Conservation (phyloP, 2,888 invertebrate species). For the Drosophila multiciliata region DNA sequence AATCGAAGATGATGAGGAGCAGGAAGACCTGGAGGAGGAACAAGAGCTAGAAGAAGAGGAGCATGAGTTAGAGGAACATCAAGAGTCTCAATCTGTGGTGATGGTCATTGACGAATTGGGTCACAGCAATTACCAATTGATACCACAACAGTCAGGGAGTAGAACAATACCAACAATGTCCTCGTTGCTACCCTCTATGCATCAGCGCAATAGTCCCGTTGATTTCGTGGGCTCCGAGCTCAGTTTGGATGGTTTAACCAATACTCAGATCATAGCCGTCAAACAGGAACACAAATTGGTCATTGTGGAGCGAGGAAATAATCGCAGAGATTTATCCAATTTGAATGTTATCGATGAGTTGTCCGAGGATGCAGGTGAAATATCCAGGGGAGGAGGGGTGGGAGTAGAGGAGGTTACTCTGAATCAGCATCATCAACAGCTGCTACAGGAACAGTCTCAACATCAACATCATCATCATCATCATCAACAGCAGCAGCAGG, state of each 20-base stretch:
- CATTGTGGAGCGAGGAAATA: conserved; percentile 51
- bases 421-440: conserved; percentile 78
- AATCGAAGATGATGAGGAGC: background rate
- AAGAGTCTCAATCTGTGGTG: conserved; percentile 75
- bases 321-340: conserved; percentile 9
- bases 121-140: conserved; percentile 61
- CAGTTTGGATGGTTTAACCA: conserved; percentile 76
- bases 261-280: conserved; percentile 59
- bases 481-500: conserved; percentile 46
- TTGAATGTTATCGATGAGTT: conserved; percentile 66
- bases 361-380: conserved; percentile 67
- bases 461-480: conserved; percentile 59
- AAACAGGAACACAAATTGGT: conserved; percentile 82
- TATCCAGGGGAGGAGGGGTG: background rate
- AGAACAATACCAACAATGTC: conserved; percentile 53
- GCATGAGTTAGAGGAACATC: conserved; percentile 41
- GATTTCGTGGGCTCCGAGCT: conserved; percentile 77
- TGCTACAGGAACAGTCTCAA: conserved; percentile 59
- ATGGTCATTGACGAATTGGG: conserved; percentile 83
- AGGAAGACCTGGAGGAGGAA: conserved; percentile 1
- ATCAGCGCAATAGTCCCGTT: conserved; percentile 70
- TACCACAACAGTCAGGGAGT: conserved; percentile 56
- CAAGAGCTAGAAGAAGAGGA: conserved; percentile 8
- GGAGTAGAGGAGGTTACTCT: conserved; percentile 73
- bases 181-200: conserved; percentile 33